Evolutionary conservation across 2,888 invertebrate genomes (phyloP).

Genomic region (Escarpia spicata): DNA sequence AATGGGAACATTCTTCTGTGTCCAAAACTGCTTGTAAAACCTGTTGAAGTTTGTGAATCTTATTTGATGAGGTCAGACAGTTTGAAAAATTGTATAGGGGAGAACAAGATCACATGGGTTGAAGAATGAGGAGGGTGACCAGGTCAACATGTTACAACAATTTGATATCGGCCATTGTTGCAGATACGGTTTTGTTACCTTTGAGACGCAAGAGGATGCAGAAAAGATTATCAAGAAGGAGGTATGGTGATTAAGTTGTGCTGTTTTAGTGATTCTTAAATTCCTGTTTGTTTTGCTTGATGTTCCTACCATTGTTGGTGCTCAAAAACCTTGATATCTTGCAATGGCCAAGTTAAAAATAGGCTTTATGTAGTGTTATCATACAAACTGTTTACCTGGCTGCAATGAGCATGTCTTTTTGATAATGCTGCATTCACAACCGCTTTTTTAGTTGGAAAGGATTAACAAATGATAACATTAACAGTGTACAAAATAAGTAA

Average conservation of each 20-base stretch:
- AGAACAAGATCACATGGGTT: background rate
- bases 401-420: too few relatives aligned
- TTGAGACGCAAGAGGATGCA: slow-evolving; percentile 88
- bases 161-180: slow-evolving; percentile 32
- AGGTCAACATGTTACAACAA: background rate
- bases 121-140: background rate
- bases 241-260: slow-evolving; percentile 66
- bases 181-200: slow-evolving; percentile 83
- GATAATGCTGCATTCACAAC: too few relatives aligned
- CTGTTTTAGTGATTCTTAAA: background rate
- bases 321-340: too few relatives aligned
- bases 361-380: too few relatives aligned
- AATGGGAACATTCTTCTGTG: background rate
- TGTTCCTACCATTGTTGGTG: too few relatives aligned
- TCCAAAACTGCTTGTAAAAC: background rate
- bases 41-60: background rate
- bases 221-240: slow-evolving; percentile 65
- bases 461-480: too few relatives aligned
- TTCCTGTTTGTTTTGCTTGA: too few relatives aligned
- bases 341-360: too few relatives aligned
- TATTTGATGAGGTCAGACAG: background rate
- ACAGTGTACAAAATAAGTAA: too few relatives aligned
- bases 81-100: background rate
- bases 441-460: too few relatives aligned
- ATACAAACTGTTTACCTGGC: too few relatives aligned